A percentile compares a stretch with the other conserved stretches of the same genome.
Evolutionary conservation across 2,797 vertebrate species (phyloP).

Genomic region (Spondyliosoma cantharus): DNA sequence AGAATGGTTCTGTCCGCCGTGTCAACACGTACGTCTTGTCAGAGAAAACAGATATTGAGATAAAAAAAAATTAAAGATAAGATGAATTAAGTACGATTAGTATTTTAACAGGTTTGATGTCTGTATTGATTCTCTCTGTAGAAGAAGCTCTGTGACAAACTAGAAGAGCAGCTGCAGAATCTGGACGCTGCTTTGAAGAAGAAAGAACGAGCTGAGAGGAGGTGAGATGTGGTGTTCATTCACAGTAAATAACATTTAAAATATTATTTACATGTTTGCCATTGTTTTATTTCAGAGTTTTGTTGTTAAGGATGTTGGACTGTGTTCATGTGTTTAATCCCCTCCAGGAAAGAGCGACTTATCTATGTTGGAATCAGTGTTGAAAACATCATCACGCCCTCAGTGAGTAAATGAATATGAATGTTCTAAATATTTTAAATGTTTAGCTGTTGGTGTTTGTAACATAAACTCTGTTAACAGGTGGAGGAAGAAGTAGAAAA

Average conservation of each 20-base stretch:
- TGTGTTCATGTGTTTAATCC: background rate
- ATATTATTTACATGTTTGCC: background rate
- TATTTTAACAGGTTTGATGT: accelerated
- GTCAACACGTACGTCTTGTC: conserved; percentile 90
- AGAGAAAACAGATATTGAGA: background rate
- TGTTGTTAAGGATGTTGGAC: too few species aligned
- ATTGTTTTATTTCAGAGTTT: too few species aligned
- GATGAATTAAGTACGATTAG: too few species aligned
- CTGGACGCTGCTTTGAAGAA: conserved; percentile 95
- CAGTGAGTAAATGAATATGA: conserved; percentile 81
- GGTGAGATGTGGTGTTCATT: conserved; percentile 74
- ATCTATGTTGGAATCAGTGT: conserved; percentile 98
- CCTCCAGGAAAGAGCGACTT: conserved; percentile 90
- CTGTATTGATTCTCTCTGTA: conserved; percentile 56
- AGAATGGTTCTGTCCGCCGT: conserved; percentile 98
- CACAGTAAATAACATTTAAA: too few species aligned
- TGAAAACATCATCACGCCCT: conserved; percentile 96
- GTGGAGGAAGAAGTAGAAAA: conserved; percentile 82
- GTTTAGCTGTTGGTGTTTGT: background rate
- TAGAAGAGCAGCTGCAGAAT: conserved; percentile 93
- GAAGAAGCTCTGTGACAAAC: conserved; percentile 96
- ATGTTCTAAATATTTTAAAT: background rate
- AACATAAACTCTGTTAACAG: conserved; percentile 42
- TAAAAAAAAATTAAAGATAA: background rate
- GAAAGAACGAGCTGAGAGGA: conserved; percentile 95